These are phyloP conservation scores for Anadara kagoshimensis DNA, from an alignment of 1,140 invertebrate genomes.

Conservation along the genomic window DNA sequence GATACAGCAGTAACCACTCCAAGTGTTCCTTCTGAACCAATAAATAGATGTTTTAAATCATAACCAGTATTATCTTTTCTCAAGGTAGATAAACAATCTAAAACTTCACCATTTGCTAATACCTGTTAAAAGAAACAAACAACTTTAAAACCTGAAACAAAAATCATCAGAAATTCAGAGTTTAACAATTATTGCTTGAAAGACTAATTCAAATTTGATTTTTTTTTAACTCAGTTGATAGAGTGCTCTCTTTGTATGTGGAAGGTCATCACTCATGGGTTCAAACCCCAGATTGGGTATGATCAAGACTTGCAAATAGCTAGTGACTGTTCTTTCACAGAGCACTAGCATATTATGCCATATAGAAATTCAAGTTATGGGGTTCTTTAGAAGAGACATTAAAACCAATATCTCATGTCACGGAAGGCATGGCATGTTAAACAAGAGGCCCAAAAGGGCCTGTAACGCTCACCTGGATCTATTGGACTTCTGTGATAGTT, in stretches of 20 bases:
- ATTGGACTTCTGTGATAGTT: too few species aligned
- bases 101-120: slow-evolving; percentile 86
- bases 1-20: slow-evolving; percentile 95
- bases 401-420: too few species aligned
- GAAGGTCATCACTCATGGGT: too few species aligned
- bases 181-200: background rate
- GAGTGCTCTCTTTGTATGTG: too few species aligned
- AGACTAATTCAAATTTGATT: too few species aligned
- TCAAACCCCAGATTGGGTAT: too few species aligned
- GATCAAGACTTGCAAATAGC: background rate
- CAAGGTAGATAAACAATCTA: slow-evolving; percentile 89
- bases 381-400: too few species aligned
- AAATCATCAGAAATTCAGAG: background rate
- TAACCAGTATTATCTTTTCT: slow-evolving; percentile 99
- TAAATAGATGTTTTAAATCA: slow-evolving; percentile 96
- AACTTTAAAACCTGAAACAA: background rate
- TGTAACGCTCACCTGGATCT: background rate
- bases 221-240: too few species aligned
- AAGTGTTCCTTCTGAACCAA: slow-evolving; percentile 97
- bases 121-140: slow-evolving; percentile 78
- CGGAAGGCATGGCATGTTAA: too few species aligned
- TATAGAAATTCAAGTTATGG: too few species aligned
- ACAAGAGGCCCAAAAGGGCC: background rate
- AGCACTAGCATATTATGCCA: too few species aligned
- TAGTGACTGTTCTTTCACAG: too few species aligned